Base-by-base conservation (phyloP, 2,888 invertebrate species). In the Spilarctia lutea region DNA sequence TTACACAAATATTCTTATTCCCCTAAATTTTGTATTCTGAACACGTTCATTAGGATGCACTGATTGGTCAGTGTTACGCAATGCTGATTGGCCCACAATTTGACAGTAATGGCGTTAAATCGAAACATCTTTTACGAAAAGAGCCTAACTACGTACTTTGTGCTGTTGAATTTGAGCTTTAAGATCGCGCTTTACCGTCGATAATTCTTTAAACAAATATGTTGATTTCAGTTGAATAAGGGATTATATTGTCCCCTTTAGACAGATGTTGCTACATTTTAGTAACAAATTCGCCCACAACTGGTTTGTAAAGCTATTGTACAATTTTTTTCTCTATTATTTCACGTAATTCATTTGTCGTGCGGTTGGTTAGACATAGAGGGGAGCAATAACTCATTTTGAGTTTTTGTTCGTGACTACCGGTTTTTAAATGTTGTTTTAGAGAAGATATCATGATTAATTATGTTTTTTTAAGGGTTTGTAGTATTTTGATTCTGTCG, bases 81-180 rank as follows among this genome's bases (percentile, higher is more conserved):
- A 77, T 88, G 86, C 90, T 91, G 94, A 96, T 96, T 96, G 96
- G 96, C 95, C 85, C 82, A 91, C 93, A 93, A 92, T 94, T 94
- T 95, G 94, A 95, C 94, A 95, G 92, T 94, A 95, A 96, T 96
- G 95, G 95, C 95, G 96, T 96, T 95, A 95, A 93, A 91, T 92
- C 88, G 79, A 88, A 83, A 79, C 81, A 75, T 72, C 74, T 74
- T 68, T 76, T 66, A 73, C 60, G 72, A 75, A 79, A 89, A 89
- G 68, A 84, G 63, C 75, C 10, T 82, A 88, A 80, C 75, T 72
- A 16, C 39, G 8, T 4, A 1, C 60, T 75, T 73, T 65, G 20
- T 10, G 10, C 39, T 30, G 71, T 56, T 16, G 4, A 35, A 80
- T 81, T 80, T 83, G 66, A 63, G 74, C 83, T 82, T 75, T 83